Base-by-base conservation (phyloP, 2,113 vertebrate genomes). In the Phrynocephalus versicolor region DNA sequence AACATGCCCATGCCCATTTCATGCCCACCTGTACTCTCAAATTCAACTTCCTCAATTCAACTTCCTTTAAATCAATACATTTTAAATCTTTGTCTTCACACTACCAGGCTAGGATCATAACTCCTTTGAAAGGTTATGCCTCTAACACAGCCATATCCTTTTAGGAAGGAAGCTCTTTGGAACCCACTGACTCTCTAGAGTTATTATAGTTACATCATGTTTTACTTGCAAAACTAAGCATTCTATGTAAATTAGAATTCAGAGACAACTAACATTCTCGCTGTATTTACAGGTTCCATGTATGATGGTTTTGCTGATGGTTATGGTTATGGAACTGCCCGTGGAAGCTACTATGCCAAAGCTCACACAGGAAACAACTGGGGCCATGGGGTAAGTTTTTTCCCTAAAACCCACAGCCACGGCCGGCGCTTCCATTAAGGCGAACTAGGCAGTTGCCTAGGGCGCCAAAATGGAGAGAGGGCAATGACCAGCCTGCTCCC, bases 301-400 rank as follows among this genome's bases (percentile, higher is more conserved):
- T 96, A 97, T 0, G 96, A 97, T 1, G 90, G 95, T 55, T 69
- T 96, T 85, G 87, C 93, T 4, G 96, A 97, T 92, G 95, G 92
- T 71, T 95, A 96, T 18, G 96, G 88, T 93, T 96, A 95, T 0
- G 96, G 96, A 41, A 96, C 95, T 19, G 89, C 93, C 84, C 92
- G 96, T 16, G 92, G 94, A 91, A 94, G 93, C 94, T 96, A 97
- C 89, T 97, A 96, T 51, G 75, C 94, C 90, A 97, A 96, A 94
- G 92, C 94, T 84, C 96, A 97, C 74, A 90, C 90, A 21, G 96
- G 94, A 16, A 96, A 89, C 89, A 94, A 0, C 1, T 96, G 96
- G 96, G 96, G 95, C 2, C 95, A 96, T 41, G 95, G 95, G 97
- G 97, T 97, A 96, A 96, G 95, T 18, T 37, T 85, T n/a, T 89